Evolutionary conservation across 2,888 invertebrate species (phyloP), one percentile per base, ranked within the genome.

Genomic region (Lithophane socia): DNA sequence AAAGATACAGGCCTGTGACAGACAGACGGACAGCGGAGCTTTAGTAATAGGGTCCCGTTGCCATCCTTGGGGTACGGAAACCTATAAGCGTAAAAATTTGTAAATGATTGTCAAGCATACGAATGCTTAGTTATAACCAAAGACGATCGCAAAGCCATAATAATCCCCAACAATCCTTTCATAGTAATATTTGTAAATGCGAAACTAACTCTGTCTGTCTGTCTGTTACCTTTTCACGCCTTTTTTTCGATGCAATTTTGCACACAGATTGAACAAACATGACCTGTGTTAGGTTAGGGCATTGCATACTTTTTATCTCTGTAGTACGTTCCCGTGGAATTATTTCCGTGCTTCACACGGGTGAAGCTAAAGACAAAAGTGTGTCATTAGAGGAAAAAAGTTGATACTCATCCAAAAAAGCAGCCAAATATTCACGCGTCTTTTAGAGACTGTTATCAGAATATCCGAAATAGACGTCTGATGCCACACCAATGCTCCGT

Each of bases 371-470:
- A 16, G 4, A 5, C 16, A 16, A 37, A 54, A 7, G 37, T 54
- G 16, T n/a, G 4, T 16, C 54, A 3, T 49, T 44, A 21, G n/a
- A 54, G 21, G 12, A 54, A 77, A 44, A 65, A 54, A 52, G 16
- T 60, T 42, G 7, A 44, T 13, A 44, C 18, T 42, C 18, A 29
- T 42, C 16, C 13, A 47, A 65, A 65, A 42, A 49, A 18, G 7
- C 37, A 18, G 12, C 9, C 10, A 10, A 10, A 56, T 24, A n/a
- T 73, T 63, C 29, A 4, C 18, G 37, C n/a, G 5, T 75, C 7
- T 54, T 42, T 47, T 8, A 76, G 37, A 66, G 3, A 12, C 52
- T 12, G 47, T 65, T 64, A 47, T 2, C 75, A 65, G 64, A 80
- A 80, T 64, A 80, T 37, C n/a, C 18, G 1, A 58, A 49, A 29